These are phyloP conservation scores for Vannuccia rotundouncinata DNA, from an alignment of 2,888 invertebrate species.

Conservation along the genomic window DNA sequence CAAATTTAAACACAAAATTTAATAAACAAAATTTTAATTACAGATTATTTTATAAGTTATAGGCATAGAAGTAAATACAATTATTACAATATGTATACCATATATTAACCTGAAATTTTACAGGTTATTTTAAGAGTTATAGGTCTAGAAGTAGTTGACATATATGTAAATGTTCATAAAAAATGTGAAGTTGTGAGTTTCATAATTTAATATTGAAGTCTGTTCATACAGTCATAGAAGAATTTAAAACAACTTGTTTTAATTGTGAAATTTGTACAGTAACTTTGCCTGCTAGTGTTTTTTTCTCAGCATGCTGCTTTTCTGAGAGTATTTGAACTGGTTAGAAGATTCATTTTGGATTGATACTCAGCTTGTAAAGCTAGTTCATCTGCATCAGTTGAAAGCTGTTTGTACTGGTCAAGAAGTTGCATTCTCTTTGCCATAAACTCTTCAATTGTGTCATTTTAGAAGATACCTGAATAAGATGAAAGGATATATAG, in stretches of 20 bases:
- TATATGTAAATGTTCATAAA: neutral
- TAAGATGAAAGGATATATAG: too few species aligned
- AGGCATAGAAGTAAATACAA: neutral
- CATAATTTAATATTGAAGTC: neutral
- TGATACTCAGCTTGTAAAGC: neutral
- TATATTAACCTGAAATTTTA: neutral
- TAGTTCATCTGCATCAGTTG: neutral
- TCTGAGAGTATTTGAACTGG: neutral
- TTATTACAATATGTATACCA: neutral
- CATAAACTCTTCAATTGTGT: neutral
- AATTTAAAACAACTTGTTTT: neutral
- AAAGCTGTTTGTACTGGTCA: neutral
- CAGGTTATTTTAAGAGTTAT: neutral
- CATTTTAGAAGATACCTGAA: neutral
- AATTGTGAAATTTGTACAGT: neutral
- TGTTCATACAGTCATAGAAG: neutral
- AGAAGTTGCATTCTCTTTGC: neutral
- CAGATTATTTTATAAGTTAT: neutral
- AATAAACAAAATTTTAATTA: too few species aligned
- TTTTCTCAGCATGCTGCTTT: neutral
- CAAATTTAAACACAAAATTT: neutral
- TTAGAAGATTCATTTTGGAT: neutral
- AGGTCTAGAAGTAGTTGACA: neutral
- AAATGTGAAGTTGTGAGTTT: neutral
- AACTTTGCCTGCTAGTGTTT: neutral